A percentile compares a stretch with the other conserved stretches of the same genome.
Conservation (phyloP, 2,797 vertebrate genomes). For the Anabas testudineus region DNA sequence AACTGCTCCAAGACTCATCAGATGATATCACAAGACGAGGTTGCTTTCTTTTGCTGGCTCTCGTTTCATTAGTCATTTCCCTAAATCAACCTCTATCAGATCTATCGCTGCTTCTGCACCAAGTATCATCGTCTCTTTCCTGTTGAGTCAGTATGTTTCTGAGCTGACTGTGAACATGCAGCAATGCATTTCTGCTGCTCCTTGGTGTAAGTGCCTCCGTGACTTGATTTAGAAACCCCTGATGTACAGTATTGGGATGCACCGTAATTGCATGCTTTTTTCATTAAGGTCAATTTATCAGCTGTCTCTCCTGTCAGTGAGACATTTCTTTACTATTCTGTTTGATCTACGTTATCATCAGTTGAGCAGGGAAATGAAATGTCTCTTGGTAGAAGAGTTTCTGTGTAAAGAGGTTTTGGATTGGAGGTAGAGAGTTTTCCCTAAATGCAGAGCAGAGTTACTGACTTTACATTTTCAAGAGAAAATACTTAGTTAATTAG, state of each 20-base stretch:
- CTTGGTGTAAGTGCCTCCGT: slow-evolving; percentile 22
- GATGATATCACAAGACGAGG: slow-evolving; percentile 57
- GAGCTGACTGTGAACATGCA: slow-evolving; percentile 5
- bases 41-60: slow-evolving; percentile 10
- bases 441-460: background rate
- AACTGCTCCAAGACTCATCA: slow-evolving; percentile 51
- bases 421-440: background rate
- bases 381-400: slow-evolving; percentile 33
- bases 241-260: slow-evolving; percentile 30
- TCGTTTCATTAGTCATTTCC: slow-evolving; percentile 26
- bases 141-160: slow-evolving; percentile 32
- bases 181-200: slow-evolving; percentile 19
- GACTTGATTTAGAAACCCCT: slow-evolving; percentile 33
- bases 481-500: background rate
- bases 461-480: too few species aligned
- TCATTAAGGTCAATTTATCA: slow-evolving; percentile 64
- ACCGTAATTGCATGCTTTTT: slow-evolving; percentile 40
- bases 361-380: slow-evolving; percentile 47
- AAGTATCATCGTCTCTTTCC: slow-evolving; percentile 35
- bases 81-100: slow-evolving; percentile 42
- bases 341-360: slow-evolving; percentile 53
- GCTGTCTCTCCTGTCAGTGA: slow-evolving; percentile 11
- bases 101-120: slow-evolving; percentile 23
- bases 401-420: background rate
- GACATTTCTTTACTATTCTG: slow-evolving; percentile 46